Evolutionary conservation across 1,140 invertebrate species (phyloP).

Genomic region (Drosophila gunungcola): DNA sequence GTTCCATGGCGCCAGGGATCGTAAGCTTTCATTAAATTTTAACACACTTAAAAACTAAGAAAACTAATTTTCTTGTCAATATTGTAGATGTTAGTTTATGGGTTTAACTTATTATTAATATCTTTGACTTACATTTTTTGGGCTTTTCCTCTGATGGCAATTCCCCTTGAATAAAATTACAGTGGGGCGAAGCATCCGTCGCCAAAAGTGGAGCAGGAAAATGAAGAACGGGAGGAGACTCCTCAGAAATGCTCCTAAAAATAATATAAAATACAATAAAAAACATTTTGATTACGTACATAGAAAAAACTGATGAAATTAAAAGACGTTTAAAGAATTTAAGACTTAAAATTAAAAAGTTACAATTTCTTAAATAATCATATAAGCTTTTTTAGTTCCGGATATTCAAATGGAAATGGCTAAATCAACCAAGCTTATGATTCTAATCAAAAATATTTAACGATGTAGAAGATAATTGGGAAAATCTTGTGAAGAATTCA

Average conservation of each 20-base stretch:
- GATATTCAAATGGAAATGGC: no score
- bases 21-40: neutral
- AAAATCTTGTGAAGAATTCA: no score
- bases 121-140: constrained; percentile 29
- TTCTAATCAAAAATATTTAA: no score
- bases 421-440: no score
- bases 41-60: neutral
- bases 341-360: no score
- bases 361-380: no score
- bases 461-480: no score
- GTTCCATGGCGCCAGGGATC: neutral
- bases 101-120: neutral
- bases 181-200: constrained; percentile 32
- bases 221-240: constrained; percentile 58
- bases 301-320: no score
- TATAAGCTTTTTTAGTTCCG: no score
- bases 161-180: constrained; percentile 1
- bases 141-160: constrained; percentile 12
- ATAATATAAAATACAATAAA: neutral
- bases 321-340: no score
- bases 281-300: no score
- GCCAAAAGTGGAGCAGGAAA: constrained; percentile 55
- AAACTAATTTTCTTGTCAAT: neutral
- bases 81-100: neutral
- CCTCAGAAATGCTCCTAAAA: constrained; percentile 76